Evolutionary conservation across 2,113 vertebrate genomes (phyloP).

Genomic region (Panthera uncia): DNA sequence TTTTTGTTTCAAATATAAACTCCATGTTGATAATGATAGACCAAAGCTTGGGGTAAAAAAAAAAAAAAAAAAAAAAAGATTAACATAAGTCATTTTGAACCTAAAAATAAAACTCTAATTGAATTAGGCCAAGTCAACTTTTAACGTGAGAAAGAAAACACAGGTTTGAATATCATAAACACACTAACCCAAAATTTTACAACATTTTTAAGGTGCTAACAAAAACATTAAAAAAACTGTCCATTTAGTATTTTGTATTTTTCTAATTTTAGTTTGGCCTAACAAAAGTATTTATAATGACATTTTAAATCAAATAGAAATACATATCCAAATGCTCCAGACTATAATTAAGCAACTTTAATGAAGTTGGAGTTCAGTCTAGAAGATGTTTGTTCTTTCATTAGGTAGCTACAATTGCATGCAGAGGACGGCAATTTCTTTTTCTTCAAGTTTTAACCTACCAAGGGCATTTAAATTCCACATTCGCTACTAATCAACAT

Average conservation of each 20-base stretch:
- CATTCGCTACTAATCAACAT: not conserved
- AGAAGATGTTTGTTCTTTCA: not conserved
- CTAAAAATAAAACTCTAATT: constrained; percentile 14
- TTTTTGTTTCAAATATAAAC: constrained; percentile 27
- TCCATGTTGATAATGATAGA: not conserved
- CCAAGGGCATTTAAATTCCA: not conserved
- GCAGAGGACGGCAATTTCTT: not conserved
- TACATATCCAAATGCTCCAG: not conserved
- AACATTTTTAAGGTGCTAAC: not conserved
- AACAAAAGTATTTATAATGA: not conserved
- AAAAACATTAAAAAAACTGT: not conserved
- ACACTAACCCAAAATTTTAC: not conserved
- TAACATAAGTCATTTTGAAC: not conserved
- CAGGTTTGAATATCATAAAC: not conserved
- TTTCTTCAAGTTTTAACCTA: not conserved
- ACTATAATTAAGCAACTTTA: not conserved
- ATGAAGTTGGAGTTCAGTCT: constrained; percentile 1
- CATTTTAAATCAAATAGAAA: constrained; percentile 37
- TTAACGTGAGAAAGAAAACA: constrained; percentile 21
- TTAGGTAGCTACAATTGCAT: not conserved
- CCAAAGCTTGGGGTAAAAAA: not conserved
- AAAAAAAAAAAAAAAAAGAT: not conserved
- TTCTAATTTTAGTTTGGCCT: not conserved
- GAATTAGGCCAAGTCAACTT: not conserved
- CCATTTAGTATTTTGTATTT: not conserved